A percentile compares a stretch with the other conserved stretches of the same genome.
Conservation (phyloP, 2,797 vertebrate genomes). For the Xiphophorus birchmanni region DNA sequence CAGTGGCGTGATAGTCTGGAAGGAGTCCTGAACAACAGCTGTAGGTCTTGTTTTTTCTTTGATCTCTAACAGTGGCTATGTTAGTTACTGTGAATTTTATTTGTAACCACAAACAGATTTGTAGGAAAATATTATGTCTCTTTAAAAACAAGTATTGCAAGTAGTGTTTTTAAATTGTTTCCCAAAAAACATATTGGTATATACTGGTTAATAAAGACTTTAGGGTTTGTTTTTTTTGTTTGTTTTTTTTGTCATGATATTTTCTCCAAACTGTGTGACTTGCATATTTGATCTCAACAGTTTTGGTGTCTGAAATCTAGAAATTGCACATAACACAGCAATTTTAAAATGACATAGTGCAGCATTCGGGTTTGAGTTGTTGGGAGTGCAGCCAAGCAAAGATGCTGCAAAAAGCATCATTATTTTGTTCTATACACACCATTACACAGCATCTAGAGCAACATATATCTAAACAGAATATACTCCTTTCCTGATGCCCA, state of each 20-base stretch:
- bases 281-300: neutral
- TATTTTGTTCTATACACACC: neutral
- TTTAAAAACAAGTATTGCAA: neutral
- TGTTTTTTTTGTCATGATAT: too few species aligned
- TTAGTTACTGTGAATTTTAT: neutral
- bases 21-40: constrained; percentile 88
- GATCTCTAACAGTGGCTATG: neutral
- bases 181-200: neutral
- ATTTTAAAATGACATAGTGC: neutral
- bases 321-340: neutral
- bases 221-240: neutral
- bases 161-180: neutral
- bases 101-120: neutral
- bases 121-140: neutral
- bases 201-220: neutral
- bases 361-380: neutral
- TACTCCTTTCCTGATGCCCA: constrained; percentile 9
- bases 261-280: neutral
- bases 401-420: neutral
- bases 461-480: constrained; percentile 12
- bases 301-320: constrained; percentile 1
- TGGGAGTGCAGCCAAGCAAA: neutral
- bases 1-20: constrained; percentile 95
- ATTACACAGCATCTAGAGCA: constrained; percentile 20
- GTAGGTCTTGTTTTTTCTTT: constrained; percentile 79